Conservation (phyloP, 2,113 vertebrate genomes). For the Peromyscus californicus region DNA sequence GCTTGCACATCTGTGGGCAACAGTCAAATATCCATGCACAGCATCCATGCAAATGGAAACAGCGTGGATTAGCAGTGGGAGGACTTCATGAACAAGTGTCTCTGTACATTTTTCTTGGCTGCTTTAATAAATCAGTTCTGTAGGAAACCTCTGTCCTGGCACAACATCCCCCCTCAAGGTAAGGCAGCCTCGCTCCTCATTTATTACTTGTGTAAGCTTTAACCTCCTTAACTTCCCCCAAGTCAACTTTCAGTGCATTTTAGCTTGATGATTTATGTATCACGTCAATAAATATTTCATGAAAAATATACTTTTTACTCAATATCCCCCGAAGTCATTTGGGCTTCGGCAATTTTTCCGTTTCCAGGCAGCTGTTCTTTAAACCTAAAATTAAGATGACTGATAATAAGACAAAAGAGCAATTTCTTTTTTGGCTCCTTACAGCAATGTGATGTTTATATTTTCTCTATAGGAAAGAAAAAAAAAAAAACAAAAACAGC, state of each 20-base stretch:
- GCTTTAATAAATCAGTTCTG: slow-evolving; percentile 81
- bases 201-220: slow-evolving; percentile 84
- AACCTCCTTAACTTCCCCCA: slow-evolving; percentile 83
- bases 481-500: background rate
- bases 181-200: slow-evolving; percentile 73
- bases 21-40: slow-evolving; percentile 56
- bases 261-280: slow-evolving; percentile 87
- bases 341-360: slow-evolving; percentile 1
- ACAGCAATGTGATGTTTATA: background rate
- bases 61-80: slow-evolving; percentile 56
- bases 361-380: slow-evolving; percentile 35
- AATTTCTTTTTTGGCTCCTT: background rate
- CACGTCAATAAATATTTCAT: slow-evolving; percentile 83
- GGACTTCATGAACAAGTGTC: slow-evolving; percentile 70
- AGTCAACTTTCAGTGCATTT: slow-evolving; percentile 80
- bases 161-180: slow-evolving; percentile 64
- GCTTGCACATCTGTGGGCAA: slow-evolving; percentile 14
- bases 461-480: slow-evolving; percentile 35
- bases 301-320: slow-evolving; percentile 78
- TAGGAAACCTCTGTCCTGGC: slow-evolving; percentile 74
- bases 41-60: slow-evolving; percentile 65
- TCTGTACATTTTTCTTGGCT: slow-evolving; percentile 78
- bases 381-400: slow-evolving; percentile 68
- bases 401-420: slow-evolving; percentile 41
- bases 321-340: slow-evolving; percentile 70